Percentiles rank a stretch among this genome's conserved stretches.
Conservation (phyloP, 2,888 invertebrate genomes). For the Heliconius hortense region DNA sequence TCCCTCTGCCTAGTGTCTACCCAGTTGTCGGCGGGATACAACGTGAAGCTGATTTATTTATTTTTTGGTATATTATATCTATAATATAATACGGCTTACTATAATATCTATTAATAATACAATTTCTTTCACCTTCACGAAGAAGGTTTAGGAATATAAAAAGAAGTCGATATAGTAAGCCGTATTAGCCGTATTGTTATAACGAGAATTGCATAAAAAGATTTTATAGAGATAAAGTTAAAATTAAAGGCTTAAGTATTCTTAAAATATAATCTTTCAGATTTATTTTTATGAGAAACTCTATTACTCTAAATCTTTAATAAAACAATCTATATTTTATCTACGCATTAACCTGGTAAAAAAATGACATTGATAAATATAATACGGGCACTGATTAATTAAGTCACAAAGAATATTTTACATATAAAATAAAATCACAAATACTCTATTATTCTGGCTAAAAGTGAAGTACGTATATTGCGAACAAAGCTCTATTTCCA, state of each 20-base stretch:
- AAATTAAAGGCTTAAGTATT: neutral
- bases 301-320: neutral
- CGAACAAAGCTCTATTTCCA: neutral
- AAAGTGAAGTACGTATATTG: neutral
- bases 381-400: too few relatives aligned
- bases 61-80: neutral
- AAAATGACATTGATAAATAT: too few relatives aligned
- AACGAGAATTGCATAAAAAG: neutral
- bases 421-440: too few relatives aligned
- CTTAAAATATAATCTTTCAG: too few relatives aligned
- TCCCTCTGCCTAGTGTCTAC: neutral
- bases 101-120: neutral
- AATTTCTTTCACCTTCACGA: neutral
- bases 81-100: too few relatives aligned
- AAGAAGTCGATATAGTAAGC: neutral
- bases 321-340: neutral
- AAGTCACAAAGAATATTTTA: too few relatives aligned
- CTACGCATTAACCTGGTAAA: neutral
- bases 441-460: too few relatives aligned
- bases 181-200: neutral
- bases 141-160: neutral
- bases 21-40: neutral
- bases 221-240: neutral
- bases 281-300: neutral
- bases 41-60: neutral